Evolutionary conservation across 37 sponge, comb jelly and placozoan genomes (phyloP), one percentile per base, ranked within the genome.

Genomic region (Eunapius fragilis): DNA sequence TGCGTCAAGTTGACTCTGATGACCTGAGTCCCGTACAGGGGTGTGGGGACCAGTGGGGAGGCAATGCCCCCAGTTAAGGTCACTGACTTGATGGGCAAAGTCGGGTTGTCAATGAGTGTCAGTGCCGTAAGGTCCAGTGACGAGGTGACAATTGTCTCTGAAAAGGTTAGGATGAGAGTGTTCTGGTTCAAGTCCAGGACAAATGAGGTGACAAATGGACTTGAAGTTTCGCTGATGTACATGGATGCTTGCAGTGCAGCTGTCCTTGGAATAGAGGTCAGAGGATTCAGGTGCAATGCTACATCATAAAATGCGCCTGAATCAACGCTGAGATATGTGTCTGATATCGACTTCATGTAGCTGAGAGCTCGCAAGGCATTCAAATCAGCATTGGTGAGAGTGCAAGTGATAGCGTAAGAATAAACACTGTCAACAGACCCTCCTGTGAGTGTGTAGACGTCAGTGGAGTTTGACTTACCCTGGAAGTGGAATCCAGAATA

Each of bases 281-380:
- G 70, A 14, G 28, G 34, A 71, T 90, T 90, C n/a, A 91, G 91
- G 4, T 58, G 22, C 28, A 81, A 70, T 23, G 96, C 89, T 13
- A 93, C 85, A 83, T 96, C 96, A 49, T 72, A 68, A 70, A 93
- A 71, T 14, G 96, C 86, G 67, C 37, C 72, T 19, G 72, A 68
- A 37, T 88, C 90, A 69, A 96, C 74, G 37, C 92, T 93, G n/a
- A 96, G 72, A 82, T 72, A 96, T 13, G 96, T 93, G 71, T 96
- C 58, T 35, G 17, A 83, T 12, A 25, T 47, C 32, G 32, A 85
- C 75, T 80, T 96, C 73, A 86, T 86, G 71, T 81, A 88, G 25
- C 83, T 70, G 50, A 89, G 76, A 74, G 89, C 70, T 28, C 75
- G 79, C 30, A 94, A 48, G 28, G 81, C 74, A 85, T 86, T 85